Base-by-base conservation (phyloP, 2,113 vertebrate species). In the Halichoeres trimaculatus region DNA sequence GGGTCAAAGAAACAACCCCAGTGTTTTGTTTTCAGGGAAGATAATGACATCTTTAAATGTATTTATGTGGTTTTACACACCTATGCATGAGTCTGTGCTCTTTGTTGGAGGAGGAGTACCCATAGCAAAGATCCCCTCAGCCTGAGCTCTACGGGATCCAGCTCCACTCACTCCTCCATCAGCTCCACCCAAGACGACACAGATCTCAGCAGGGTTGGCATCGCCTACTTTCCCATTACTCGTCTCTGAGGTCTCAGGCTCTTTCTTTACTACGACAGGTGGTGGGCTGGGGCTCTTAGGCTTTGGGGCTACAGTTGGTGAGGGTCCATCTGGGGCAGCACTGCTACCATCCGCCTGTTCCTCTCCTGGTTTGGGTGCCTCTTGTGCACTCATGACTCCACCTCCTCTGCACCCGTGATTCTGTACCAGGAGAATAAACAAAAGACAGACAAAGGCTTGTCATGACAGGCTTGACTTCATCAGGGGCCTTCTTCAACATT, bases 191-290 rank as follows among this genome's bases (percentile, higher is more conserved):
- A 99, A 96, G 74, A 98, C 96, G 85, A 99, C 98, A 2, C 97
- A 99, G 93, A 99, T 99, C 92, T 99, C 98, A 0, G 97, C 96
- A 0, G 98, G 98, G 0, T 95, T 95, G 16, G 92, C 90, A 0
- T 94, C 75, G 1, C 94, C 94, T 0, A 95, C 95, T 76, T 96
- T 97, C 20, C 94, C 93, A 0, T 85, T 96, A 89, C 92, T 97
- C 91, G 88, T 84, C 51, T 95, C 12, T 55, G 91, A 75, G 26
- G 87, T 81, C 2, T 80, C 86, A 0, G 92, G 91, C 84, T 99
- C 97, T 0, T 94, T 95, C 89, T 99, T 99, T 59, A 97, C 95
- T 19, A 94, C 6, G 30, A 30, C 30, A 30, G 30, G 63, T 9
- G 80, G 66, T 4, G 95, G 76, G 90, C 85, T 81, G 2, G 72